Base-by-base conservation (phyloP, 2,888 invertebrate genomes). In the Achlya flavicornis region DNA sequence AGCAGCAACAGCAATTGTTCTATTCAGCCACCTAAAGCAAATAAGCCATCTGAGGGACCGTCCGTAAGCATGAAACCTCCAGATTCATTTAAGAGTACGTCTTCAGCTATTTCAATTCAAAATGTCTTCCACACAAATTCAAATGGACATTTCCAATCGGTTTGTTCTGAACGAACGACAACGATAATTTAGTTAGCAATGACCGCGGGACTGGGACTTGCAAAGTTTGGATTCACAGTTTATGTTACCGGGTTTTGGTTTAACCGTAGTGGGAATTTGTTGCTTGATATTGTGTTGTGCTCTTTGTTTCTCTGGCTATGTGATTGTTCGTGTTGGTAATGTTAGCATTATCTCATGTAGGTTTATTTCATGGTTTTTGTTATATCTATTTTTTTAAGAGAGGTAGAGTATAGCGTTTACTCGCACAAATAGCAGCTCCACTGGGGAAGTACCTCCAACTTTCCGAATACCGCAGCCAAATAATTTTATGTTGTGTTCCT, bases 91-190 rank as follows among this genome's bases (percentile, higher is more conserved):
- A 53, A 53, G 53, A 53, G 53, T 19, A 19, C 53, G 53, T 53
- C 53, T n/a, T 53, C 53, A 53, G 53, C 53, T 53, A 53, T 53
- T 53, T 53, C 53, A 19, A 53, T 53, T 53, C 53, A 53, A 53
- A 53, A 53, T 53, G 53, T 53, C 53, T 53, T 53, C n/a, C 16
- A 53, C 53, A 53, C 53, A 53, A 53, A 53, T 53, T 53, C 53
- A 53, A 53, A 53, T 53, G 53, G 53, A 53, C 53, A 53, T 53
- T 53, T 53, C 53, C 53, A 53, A 53, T 53, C 16, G 53, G 53
- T 53, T 53, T 19, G 53, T 53, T 53, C 53, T 53, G 53, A 53
- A 53, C 53, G 53, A 10, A 53, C 53, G 53, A 53, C 53, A 53
- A 53, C 53, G 53, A 53, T 53, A 53, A 53, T 53, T 53, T 53